Conservation (phyloP, 2,888 invertebrate species). For the Leucozona laternaria region DNA sequence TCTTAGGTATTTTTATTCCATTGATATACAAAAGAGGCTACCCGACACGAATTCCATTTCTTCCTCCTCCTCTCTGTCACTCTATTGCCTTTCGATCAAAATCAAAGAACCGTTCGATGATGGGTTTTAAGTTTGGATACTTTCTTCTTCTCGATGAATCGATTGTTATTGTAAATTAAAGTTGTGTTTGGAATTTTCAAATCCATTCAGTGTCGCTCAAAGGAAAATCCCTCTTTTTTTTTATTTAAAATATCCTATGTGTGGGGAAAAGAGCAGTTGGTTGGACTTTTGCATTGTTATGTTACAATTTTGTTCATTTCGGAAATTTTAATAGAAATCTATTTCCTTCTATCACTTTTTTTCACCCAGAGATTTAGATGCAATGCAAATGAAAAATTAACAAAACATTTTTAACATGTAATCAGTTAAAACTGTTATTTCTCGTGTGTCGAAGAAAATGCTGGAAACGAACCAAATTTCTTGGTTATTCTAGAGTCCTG, state of each 20-base stretch:
- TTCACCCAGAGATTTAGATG: conserved; percentile 27
- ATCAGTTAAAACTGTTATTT: conserved; percentile 5
- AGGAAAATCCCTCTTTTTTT: conserved; percentile 43
- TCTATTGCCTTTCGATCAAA: conserved; percentile 61
- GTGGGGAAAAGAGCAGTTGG: conserved; percentile 47
- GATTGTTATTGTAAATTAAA: conserved; percentile 73
- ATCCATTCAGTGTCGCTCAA: conserved; percentile 60
- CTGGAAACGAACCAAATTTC: background rate
- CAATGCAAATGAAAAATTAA: conserved; percentile 27
- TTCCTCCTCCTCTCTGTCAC: background rate
- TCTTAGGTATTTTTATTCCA: conserved; percentile 64
- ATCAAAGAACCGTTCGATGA: conserved; percentile 45
- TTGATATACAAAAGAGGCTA: conserved; percentile 30
- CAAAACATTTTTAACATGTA: conserved; percentile 4
- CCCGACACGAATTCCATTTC: conserved; percentile 42
- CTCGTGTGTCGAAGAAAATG: background rate
- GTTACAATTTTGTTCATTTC: conserved; percentile 40
- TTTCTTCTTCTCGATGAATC: conserved; percentile 15
- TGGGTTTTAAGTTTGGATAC: conserved; percentile 48
- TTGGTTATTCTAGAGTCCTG: too few relatives aligned
- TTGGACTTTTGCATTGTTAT: conserved; percentile 63
- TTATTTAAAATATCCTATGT: conserved; percentile 23
- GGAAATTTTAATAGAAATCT: conserved; percentile 2
- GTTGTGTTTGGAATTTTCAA: conserved; percentile 57
- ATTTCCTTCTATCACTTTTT: conserved; percentile 12